Conservation (phyloP, 2,113 vertebrate species). For the Pachyramphus minor region DNA sequence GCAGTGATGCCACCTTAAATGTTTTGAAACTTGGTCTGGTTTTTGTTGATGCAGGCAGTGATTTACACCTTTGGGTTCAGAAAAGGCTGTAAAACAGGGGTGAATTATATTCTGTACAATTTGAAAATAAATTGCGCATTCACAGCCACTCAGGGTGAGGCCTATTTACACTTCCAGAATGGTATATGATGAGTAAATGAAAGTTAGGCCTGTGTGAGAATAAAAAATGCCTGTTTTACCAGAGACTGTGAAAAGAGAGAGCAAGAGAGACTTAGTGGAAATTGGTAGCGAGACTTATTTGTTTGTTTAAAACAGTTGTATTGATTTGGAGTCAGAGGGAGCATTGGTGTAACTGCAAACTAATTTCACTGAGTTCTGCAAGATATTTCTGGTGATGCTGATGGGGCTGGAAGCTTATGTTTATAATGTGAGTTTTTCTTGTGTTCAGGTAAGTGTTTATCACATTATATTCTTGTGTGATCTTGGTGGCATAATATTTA, state of each 20-base stretch:
- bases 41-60: slow-evolving; percentile 1
- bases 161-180: slow-evolving; percentile 45
- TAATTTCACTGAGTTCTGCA: background rate
- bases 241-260: background rate
- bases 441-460: background rate
- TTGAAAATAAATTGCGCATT: slow-evolving; percentile 38
- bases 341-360: background rate
- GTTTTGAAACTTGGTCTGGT: background rate
- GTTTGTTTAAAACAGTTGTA: background rate
- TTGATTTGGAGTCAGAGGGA: background rate
- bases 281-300: slow-evolving; percentile 26
- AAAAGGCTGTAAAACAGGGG: slow-evolving; percentile 39
- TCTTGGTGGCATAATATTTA: background rate
- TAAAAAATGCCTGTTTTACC: slow-evolving; percentile 39
- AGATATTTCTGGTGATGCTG: background rate
- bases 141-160: background rate
- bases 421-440: background rate
- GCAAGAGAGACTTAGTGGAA: background rate
- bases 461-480: background rate
- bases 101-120: slow-evolving; percentile 30
- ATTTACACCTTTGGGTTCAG: slow-evolving; percentile 21
- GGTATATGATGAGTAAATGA: slow-evolving; percentile 38
- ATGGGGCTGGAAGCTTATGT: background rate
- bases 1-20: background rate
- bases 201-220: slow-evolving; percentile 29